Percentiles rank a stretch among this genome's conserved stretches.
phyloP scores from a whole-genome alignment of 2,797 vertebrate genomes.

The Cyclopterus lumpus region DNA sequence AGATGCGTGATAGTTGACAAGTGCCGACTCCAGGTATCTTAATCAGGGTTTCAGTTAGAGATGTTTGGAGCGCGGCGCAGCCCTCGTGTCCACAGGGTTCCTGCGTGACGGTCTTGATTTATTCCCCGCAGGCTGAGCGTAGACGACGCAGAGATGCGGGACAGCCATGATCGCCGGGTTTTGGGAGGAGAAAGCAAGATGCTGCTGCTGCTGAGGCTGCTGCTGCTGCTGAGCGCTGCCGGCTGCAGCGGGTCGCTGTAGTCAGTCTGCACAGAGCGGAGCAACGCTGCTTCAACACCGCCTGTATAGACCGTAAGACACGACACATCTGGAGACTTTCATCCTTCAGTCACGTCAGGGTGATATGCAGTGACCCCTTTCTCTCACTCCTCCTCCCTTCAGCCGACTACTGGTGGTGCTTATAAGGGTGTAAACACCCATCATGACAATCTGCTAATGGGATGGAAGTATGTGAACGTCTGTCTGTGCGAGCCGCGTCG shows the following conservation, averaged over 20 bases:
- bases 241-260: constrained; percentile 70
- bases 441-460: constrained; percentile 9
- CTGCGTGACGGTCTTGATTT: constrained; percentile 45
- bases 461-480: constrained; percentile 10
- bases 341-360: constrained; percentile 32
- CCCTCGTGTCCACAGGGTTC: constrained; percentile 9
- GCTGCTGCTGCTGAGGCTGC: constrained; percentile 2
- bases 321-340: constrained; percentile 57
- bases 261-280: constrained; percentile 50
- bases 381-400: neutral
- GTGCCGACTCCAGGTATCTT: neutral
- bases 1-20: constrained; percentile 38
- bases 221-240: constrained; percentile 57
- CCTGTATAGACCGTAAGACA: constrained; percentile 66
- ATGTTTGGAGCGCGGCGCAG: constrained; percentile 9
- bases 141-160: constrained; percentile 61
- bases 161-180: constrained; percentile 57
- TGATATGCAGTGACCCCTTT: neutral
- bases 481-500: constrained; percentile 14
- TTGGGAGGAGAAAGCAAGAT: constrained; percentile 57
- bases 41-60: constrained; percentile 25
- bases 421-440: constrained; percentile 18
- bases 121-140: constrained; percentile 60
- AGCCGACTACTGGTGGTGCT: constrained; percentile 1
- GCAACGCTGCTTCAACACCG: constrained; percentile 55